A percentile compares a stretch with the other conserved stretches of the same genome.
phyloP scores from a whole-genome alignment of 2,113 vertebrate genomes.

The Phaethornis superciliosus region DNA sequence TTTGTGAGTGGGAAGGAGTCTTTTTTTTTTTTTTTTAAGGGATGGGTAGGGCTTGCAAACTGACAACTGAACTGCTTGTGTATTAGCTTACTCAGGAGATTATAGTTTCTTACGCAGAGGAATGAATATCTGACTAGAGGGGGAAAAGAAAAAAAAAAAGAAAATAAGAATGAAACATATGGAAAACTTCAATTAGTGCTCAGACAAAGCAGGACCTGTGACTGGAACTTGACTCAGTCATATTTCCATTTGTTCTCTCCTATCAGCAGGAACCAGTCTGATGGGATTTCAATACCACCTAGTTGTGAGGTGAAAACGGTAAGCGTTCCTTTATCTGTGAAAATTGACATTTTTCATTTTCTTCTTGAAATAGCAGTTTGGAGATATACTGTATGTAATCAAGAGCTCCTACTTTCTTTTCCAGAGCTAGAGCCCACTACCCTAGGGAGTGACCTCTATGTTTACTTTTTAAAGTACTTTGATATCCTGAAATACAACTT shows the following conservation, averaged over 20 bases:
- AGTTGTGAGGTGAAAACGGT: background rate
- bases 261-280: background rate
- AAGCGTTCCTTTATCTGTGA: background rate
- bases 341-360: constrained; percentile 27
- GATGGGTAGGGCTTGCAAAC: background rate
- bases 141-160: too few species aligned
- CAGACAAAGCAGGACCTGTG: background rate
- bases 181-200: background rate
- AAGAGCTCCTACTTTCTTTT: background rate
- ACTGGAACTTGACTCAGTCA: background rate
- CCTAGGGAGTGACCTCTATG: background rate
- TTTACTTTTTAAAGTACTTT: constrained; percentile 37
- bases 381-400: background rate
- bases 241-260: background rate
- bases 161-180: background rate
- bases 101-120: background rate
- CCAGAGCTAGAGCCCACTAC: background rate
- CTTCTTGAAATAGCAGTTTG: background rate
- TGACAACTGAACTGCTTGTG: background rate
- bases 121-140: background rate
- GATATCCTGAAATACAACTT: background rate
- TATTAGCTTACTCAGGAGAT: background rate
- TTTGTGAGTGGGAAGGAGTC: fast-evolving
- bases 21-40: background rate
- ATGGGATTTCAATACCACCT: background rate